Evolutionary conservation across 2,113 vertebrate genomes (phyloP).

Genomic region (Falco punctatus): DNA sequence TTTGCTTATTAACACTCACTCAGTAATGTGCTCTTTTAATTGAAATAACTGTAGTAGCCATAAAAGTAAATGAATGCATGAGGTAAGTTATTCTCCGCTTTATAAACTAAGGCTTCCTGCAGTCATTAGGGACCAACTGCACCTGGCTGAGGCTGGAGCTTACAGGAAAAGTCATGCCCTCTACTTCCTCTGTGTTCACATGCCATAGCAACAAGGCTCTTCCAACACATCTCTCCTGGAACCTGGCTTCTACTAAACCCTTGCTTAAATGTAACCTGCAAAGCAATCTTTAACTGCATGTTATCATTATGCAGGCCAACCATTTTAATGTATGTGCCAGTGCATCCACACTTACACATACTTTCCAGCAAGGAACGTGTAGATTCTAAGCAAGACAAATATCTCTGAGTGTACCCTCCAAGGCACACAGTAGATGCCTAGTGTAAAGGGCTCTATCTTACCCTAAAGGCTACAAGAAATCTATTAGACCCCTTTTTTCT

Average conservation of each 20-base stretch:
- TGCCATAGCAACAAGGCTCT: neutral
- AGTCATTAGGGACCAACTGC: slow-evolving; percentile 12
- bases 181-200: neutral
- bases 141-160: slow-evolving; percentile 4
- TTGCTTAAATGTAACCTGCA: neutral
- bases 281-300: neutral
- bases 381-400: neutral
- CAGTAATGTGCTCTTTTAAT: neutral
- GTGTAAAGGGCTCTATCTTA: neutral
- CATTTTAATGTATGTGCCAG: neutral
- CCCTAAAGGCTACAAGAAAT: neutral
- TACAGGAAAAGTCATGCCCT: neutral
- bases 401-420: neutral
- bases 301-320: neutral
- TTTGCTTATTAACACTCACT: slow-evolving; percentile 52
- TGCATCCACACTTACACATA: neutral
- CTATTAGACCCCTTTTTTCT: neutral
- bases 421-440: neutral
- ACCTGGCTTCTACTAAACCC: neutral
- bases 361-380: neutral
- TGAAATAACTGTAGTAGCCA: slow-evolving; percentile 34
- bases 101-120: neutral
- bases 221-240: neutral
- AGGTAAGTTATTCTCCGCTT: neutral
- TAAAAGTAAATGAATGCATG: slow-evolving; percentile 56